Conservation (phyloP, 2,888 invertebrate genomes). For the Abrostola triplasia region DNA sequence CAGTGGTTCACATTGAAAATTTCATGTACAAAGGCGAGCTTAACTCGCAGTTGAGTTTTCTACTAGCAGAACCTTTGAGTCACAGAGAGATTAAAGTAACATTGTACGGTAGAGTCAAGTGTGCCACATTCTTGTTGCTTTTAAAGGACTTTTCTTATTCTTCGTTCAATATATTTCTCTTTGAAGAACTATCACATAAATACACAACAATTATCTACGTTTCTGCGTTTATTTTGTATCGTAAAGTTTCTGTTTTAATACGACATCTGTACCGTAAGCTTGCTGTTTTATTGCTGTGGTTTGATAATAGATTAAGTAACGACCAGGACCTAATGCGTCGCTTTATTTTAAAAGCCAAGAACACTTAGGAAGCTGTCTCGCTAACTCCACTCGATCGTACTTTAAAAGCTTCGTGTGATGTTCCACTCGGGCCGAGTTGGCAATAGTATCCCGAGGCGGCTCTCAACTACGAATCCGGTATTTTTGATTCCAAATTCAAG, state of each 20-base stretch:
- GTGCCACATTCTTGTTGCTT: conserved; percentile 3
- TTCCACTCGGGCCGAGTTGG: conserved; percentile 23
- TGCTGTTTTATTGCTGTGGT: conserved; percentile 29
- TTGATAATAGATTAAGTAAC: conserved; percentile 25
- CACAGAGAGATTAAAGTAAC: conserved; percentile 4
- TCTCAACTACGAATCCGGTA: conserved; percentile 40
- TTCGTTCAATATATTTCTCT: neutral
- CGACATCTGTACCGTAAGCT: conserved; percentile 22
- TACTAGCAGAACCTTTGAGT: conserved; percentile 2
- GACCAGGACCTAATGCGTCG: conserved; percentile 23
- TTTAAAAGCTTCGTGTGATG: conserved; percentile 48
- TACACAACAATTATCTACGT: conserved; percentile 4
- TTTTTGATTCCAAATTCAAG: conserved; percentile 49
- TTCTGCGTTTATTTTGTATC: conserved; percentile 14
- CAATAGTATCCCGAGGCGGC: conserved; percentile 32
- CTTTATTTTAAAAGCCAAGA: conserved; percentile 45
- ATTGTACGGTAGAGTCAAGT: conserved; percentile 1
- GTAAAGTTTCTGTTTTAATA: conserved; percentile 26
- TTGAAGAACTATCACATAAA: conserved; percentile 1
- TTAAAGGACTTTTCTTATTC: neutral
- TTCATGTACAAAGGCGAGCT: conserved; percentile 4
- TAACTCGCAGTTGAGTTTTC: neutral
- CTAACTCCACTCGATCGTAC: conserved; percentile 34
- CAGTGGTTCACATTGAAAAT: conserved; percentile 2
- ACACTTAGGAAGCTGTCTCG: conserved; percentile 35